A percentile compares a stretch with the other conserved stretches of the same genome.
phyloP scores from a whole-genome alignment of 2,888 invertebrate genomes.

The Thecophora atra region DNA sequence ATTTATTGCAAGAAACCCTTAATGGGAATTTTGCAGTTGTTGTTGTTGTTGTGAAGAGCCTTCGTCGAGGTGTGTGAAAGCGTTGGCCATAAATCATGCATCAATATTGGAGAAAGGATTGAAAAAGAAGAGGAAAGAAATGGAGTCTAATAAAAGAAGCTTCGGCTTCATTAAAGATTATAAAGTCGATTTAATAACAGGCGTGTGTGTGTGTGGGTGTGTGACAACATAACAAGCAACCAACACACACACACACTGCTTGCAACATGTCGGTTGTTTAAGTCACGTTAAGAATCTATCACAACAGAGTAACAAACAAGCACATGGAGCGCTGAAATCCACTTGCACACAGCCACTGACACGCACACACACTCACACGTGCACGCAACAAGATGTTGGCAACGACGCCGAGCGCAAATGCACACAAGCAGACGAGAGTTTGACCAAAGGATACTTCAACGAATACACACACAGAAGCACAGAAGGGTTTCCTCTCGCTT shows the following conservation, averaged over 20 bases:
- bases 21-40: no score
- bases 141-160: constrained; percentile 34
- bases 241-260: constrained; percentile 34
- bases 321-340: not conserved
- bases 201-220: constrained; percentile 33
- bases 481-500: constrained; percentile 9
- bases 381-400: not conserved
- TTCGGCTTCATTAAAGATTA: constrained; percentile 55
- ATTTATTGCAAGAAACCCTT: no score
- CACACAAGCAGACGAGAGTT: constrained; percentile 20
- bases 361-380: constrained; percentile 28
- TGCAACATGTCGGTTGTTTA: not conserved
- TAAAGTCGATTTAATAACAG: constrained; percentile 57
- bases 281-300: not conserved
- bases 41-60: no score
- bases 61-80: no score
- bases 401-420: not conserved
- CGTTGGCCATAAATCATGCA: not conserved
- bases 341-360: not conserved
- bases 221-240: not conserved
- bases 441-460: constrained; percentile 32
- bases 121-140: not conserved
- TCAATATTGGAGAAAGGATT: no score
- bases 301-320: not conserved
- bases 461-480: constrained; percentile 1